These are phyloP conservation scores for Brachypalpus laphriformis DNA, from an alignment of 2,888 invertebrate species.

Conservation along the genomic window DNA sequence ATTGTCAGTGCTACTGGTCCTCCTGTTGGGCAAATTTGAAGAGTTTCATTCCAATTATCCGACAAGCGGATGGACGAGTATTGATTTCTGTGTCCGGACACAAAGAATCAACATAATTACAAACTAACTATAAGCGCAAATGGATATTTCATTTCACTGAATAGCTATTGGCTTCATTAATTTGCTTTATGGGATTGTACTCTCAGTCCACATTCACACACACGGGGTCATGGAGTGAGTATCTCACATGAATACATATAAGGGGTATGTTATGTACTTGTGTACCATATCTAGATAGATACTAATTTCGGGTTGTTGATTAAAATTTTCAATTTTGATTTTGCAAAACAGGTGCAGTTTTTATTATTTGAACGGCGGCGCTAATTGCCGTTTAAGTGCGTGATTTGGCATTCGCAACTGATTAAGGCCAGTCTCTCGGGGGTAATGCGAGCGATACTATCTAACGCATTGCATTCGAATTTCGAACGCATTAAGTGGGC, in stretches of 20 bases:
- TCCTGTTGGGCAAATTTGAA: slow-evolving; percentile 54
- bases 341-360: slow-evolving; percentile 35
- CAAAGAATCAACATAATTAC: slow-evolving; percentile 64
- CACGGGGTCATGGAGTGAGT: slow-evolving; percentile 17
- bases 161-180: slow-evolving; percentile 67
- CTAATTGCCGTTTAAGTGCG: slow-evolving; percentile 54
- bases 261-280: no score
- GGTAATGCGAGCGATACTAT: slow-evolving; percentile 4
- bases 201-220: background rate
- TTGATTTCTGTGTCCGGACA: slow-evolving; percentile 64
- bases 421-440: slow-evolving; percentile 11
- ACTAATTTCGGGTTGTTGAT: slow-evolving; percentile 31
- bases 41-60: slow-evolving; percentile 68
- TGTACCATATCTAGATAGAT: slow-evolving; percentile 3
- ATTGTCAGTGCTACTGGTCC: slow-evolving; percentile 40
- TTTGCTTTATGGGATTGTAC: slow-evolving; percentile 60
- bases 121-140: slow-evolving; percentile 57
- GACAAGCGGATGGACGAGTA: slow-evolving; percentile 56
- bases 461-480: background rate
- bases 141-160: slow-evolving; percentile 61
- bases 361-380: slow-evolving; percentile 2
- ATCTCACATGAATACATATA: background rate
- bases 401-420: slow-evolving; percentile 19
- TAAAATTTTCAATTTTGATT: slow-evolving; percentile 58
- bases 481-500: slow-evolving; percentile 37